A percentile compares a stretch with the other conserved stretches of the same genome.
phyloP scores from a whole-genome alignment of 2,113 vertebrate species.

The Coptodon bakossiorum region DNA sequence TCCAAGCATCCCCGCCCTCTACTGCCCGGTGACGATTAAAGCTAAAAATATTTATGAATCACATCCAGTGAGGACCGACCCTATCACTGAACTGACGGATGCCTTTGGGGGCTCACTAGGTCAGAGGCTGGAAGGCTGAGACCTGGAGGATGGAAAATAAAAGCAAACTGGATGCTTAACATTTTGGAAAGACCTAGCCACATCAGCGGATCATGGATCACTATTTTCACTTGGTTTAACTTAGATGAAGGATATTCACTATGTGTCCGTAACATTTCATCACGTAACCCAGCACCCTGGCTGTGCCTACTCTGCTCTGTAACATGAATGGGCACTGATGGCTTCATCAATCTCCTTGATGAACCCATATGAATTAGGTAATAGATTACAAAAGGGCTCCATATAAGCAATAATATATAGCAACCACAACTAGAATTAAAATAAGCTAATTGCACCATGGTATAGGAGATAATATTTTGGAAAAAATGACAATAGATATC shows the following conservation, averaged over 20 bases:
- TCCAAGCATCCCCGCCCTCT: neutral
- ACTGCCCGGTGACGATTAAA: constrained; percentile 33
- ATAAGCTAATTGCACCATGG: neutral
- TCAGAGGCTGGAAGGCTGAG: neutral
- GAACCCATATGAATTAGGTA: neutral
- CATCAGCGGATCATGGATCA: neutral
- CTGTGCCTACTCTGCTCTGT: neutral
- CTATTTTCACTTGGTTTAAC: neutral
- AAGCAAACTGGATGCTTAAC: neutral
- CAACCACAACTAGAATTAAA: neutral
- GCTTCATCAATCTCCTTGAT: neutral
- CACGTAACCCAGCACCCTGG: neutral
- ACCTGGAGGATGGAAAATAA: constrained; percentile 2
- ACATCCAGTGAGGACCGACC: constrained; percentile 32
- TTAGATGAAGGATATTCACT: neutral
- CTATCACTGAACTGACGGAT: neutral
- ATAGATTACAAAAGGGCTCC: neutral
- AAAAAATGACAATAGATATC: neutral
- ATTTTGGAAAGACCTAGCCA: neutral
- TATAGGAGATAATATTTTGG: neutral
- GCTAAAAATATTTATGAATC: constrained; percentile 67
- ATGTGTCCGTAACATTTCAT: neutral
- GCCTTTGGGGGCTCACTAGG: neutral
- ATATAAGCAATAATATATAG: neutral
- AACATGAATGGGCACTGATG: neutral